A percentile compares a stretch with the other conserved stretches of the same genome.
phyloP scores from a whole-genome alignment of 2,888 invertebrate species.

The Xestia ashworthii region DNA sequence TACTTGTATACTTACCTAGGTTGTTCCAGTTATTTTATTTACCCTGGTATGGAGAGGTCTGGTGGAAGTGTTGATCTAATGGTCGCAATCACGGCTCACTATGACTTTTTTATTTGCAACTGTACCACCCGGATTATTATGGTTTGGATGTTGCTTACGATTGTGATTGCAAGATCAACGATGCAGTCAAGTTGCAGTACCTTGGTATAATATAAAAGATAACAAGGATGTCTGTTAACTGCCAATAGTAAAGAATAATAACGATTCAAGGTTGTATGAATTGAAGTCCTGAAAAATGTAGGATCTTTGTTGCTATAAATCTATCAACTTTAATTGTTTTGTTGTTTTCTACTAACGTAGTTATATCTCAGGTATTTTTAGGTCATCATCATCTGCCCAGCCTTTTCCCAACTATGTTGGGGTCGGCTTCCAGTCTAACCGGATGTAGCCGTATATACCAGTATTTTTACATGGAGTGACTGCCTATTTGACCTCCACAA shows the following conservation, averaged over 20 bases:
- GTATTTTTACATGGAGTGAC: too few species aligned
- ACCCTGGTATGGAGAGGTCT: neutral
- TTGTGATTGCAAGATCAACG: neutral
- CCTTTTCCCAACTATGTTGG: too few species aligned
- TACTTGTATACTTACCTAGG: neutral
- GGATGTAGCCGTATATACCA: too few species aligned
- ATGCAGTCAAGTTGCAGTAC: neutral
- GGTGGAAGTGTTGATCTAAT: neutral
- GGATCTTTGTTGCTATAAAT: constrained; percentile 8
- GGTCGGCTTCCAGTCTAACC: too few species aligned
- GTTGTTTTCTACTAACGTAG: neutral
- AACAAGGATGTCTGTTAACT: constrained; percentile 6
- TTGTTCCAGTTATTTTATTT: neutral
- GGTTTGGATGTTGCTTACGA: too few species aligned
- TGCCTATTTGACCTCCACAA: too few species aligned
- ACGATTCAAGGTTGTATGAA: constrained; percentile 33
- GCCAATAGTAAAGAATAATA: constrained; percentile 17
- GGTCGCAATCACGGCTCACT: too few species aligned
- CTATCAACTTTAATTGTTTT: constrained; percentile 10
- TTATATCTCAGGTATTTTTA: too few species aligned
- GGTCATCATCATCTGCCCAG: too few species aligned
- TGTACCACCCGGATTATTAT: too few species aligned
- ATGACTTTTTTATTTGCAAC: too few species aligned
- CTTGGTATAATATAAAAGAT: neutral
- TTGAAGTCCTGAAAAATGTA: constrained; percentile 23